Percentiles rank a stretch among this genome's conserved stretches.
These are phyloP conservation scores for Bradypus variegatus DNA, from an alignment of 2,797 vertebrate species.

Conservation along the genomic window DNA sequence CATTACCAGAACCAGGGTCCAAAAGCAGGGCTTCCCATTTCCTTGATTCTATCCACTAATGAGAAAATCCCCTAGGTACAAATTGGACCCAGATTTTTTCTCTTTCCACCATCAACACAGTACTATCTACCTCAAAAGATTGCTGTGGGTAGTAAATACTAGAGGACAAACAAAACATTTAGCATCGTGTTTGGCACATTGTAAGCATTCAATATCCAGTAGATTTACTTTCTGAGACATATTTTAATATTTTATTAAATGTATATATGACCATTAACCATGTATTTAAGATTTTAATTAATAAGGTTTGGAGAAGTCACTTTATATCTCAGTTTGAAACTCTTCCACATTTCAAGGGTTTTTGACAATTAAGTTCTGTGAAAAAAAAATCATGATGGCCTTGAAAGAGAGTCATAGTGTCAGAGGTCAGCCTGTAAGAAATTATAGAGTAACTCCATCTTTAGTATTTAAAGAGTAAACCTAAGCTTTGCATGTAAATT, in stretches of 20 bases:
- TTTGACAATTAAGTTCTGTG: constrained; percentile 32
- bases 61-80: neutral
- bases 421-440: neutral
- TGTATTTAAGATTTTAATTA: neutral
- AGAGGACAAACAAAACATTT: neutral
- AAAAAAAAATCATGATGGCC: neutral
- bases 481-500: neutral
- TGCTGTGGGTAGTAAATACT: neutral
- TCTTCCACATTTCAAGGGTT: neutral
- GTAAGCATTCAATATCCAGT: neutral
- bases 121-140: neutral
- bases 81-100: neutral
- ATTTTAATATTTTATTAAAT: constrained; percentile 25
- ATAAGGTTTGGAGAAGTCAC: neutral
- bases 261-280: neutral
- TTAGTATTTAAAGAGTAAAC: neutral
- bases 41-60: neutral
- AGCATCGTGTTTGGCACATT: neutral
- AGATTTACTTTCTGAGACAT: constrained; percentile 1
- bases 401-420: neutral
- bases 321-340: constrained; percentile 22
- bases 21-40: neutral
- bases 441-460: neutral
- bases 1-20: neutral
- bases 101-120: neutral